Percentiles rank a stretch among this genome's conserved stretches.
Conservation (phyloP, 2,888 invertebrate species). For the Antitype chi region DNA sequence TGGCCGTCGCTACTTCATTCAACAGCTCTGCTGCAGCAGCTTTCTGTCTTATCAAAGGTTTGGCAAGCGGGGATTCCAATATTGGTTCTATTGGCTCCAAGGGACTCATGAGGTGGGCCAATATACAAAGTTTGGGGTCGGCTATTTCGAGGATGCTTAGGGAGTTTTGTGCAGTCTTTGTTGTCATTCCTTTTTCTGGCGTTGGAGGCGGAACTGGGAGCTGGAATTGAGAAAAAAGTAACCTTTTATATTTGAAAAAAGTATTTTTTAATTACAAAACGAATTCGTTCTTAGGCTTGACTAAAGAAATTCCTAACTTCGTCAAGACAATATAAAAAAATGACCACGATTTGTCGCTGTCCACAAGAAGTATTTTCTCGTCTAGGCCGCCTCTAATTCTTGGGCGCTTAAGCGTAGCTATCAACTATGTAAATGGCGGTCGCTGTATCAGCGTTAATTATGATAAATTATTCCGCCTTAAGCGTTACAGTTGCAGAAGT, state of each 20-base stretch:
- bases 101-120: slow-evolving; percentile 97
- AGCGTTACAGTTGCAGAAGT: slow-evolving; percentile 28
- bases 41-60: slow-evolving; percentile 95
- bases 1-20: slow-evolving; percentile 93
- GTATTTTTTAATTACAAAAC: slow-evolving; percentile 1
- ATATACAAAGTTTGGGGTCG: slow-evolving; percentile 96
- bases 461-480: slow-evolving; percentile 59
- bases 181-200: slow-evolving; percentile 91
- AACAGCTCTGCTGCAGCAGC: slow-evolving; percentile 94
- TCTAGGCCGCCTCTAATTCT: slow-evolving; percentile 48
- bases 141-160: slow-evolving; percentile 95
- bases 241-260: neutral
- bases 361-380: slow-evolving; percentile 34
- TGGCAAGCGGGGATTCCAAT: slow-evolving; percentile 95
- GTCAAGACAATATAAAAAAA: slow-evolving; percentile 38
- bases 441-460: slow-evolving; percentile 57
- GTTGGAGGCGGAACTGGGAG: slow-evolving; percentile 92
- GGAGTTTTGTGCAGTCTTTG: slow-evolving; percentile 91
- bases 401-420: slow-evolving; percentile 49
- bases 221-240: slow-evolving; percentile 75
- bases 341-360: slow-evolving; percentile 51
- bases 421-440: slow-evolving; percentile 61
- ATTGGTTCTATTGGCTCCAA: slow-evolving; percentile 96
- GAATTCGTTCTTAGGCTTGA: neutral
- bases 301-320: slow-evolving; percentile 31